Conservation (phyloP, 2,797 vertebrate species). For the Mormyrus proboscirostris region DNA sequence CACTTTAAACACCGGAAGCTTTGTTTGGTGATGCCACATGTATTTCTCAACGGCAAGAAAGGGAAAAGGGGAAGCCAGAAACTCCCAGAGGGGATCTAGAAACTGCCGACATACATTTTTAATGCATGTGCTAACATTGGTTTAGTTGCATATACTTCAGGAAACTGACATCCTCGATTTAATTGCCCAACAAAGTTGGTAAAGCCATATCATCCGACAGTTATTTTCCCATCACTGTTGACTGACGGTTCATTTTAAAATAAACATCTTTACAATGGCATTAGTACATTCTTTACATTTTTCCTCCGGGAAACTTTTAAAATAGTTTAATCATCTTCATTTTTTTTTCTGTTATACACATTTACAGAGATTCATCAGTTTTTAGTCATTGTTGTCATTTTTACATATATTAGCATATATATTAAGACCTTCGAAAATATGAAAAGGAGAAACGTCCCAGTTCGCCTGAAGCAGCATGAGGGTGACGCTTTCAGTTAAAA, state of each 20-base stretch:
- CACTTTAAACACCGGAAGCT: background rate
- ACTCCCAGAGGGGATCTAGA: background rate
- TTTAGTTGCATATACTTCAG: background rate
- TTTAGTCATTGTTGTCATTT: background rate
- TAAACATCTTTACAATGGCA: background rate
- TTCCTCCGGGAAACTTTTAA: background rate
- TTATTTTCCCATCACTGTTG: background rate
- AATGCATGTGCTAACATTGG: slow-evolving; percentile 5
- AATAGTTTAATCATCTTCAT: background rate
- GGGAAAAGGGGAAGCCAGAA: background rate
- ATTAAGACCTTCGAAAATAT: background rate
- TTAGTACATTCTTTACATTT: background rate
- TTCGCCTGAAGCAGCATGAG: background rate
- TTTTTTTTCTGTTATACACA: background rate
- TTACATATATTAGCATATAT: background rate
- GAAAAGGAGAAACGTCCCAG: background rate
- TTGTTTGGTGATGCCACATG: background rate
- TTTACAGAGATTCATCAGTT: background rate
- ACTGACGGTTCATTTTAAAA: background rate
- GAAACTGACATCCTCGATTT: background rate
- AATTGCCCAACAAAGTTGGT: background rate
- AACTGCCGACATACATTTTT: background rate
- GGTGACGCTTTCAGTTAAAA: background rate
- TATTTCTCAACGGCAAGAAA: background rate
- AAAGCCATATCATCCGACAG: background rate